These are phyloP conservation scores for Drosophila emarginata DNA, from an alignment of 2,888 invertebrate species.

Conservation along the genomic window DNA sequence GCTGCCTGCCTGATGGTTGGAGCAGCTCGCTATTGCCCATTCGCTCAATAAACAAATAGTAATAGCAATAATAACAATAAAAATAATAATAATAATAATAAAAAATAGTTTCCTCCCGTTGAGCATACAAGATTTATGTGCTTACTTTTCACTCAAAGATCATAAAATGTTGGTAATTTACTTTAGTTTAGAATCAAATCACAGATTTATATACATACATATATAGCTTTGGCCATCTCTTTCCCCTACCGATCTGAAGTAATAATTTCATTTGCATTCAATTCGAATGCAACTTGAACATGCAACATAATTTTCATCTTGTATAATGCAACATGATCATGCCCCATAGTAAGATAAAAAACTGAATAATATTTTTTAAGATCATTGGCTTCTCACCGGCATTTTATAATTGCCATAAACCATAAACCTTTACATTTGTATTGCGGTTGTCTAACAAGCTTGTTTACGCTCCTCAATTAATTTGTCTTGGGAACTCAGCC, in stretches of 20 bases:
- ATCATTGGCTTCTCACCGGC: slow-evolving; percentile 13
- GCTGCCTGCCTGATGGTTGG: slow-evolving; percentile 9
- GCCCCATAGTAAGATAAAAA: too few species aligned
- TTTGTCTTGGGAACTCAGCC: slow-evolving; percentile 20
- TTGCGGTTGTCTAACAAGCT: slow-evolving; percentile 23
- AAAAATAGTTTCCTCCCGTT: slow-evolving; percentile 29
- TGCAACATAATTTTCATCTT: neutral
- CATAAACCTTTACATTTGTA: slow-evolving; percentile 5
- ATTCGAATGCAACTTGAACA: slow-evolving; percentile 14
- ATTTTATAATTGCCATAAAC: slow-evolving; percentile 6
- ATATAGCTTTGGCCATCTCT: neutral
- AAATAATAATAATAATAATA: slow-evolving; percentile 11
- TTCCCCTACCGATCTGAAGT: neutral
- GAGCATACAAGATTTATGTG: slow-evolving; percentile 45
- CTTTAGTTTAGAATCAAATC: slow-evolving; percentile 7
- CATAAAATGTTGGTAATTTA: slow-evolving; percentile 25
- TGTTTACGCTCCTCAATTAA: slow-evolving; percentile 21
- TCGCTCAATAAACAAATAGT: slow-evolving; percentile 58
- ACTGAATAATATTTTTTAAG: slow-evolving; percentile 1
- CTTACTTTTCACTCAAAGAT: slow-evolving; percentile 40
- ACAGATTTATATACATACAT: neutral
- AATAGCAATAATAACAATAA: slow-evolving; percentile 26
- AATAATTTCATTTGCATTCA: neutral
- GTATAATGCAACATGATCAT: slow-evolving; percentile 7
- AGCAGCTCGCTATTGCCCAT: slow-evolving; percentile 22